Base-by-base conservation (phyloP, 2,888 invertebrate species). In the Lithophane ornitopus region DNA sequence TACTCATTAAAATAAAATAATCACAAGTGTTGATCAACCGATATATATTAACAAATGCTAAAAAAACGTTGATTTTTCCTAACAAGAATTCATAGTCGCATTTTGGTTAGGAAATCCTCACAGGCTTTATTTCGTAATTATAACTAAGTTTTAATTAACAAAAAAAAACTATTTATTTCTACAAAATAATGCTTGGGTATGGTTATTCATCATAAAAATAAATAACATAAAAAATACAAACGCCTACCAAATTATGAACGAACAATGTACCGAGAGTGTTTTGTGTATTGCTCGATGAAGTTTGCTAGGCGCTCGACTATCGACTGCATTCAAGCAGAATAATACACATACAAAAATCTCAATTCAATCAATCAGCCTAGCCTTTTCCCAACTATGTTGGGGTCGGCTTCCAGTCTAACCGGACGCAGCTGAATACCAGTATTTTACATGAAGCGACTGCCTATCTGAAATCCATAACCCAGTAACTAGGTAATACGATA, bases 231-330 rank as follows among this genome's bases (percentile, higher is more conserved):
- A 16, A 56, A 68, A 68, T 12, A 12, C 19, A 81, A 76, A 28
- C 85, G 86, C 86, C 85, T 85, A 22, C n/a, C 1, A 14, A 26
- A 58, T 26, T 65, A 46, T 52, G 6, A 66, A 44, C 8, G 9
- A 26, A 65, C 67, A 77, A 62, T 63, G 22, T 12, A 54, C 26
- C 16, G 16, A 59, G 19, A 44, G 70, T 22, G 62, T 76, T 34
- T 66, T 22, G 22, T 14, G 28, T 49, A 19, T 84, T 86, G 85
- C 84, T 73, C 41, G 0, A 46, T 39, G 19, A 41, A 77, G 34
- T 73, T 71, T 61, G n/a, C 28, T 56, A 85, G 85, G 85, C 85
- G 76, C 44, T 77, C 9, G 46, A 39, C 19, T 11, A 70, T 71
- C 4, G 52, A n/a, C 22, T 46, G 34, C 26, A n/a, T 16, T 56